phyloP scores from a whole-genome alignment of 2,888 invertebrate species.

The Dicycla oo region DNA sequence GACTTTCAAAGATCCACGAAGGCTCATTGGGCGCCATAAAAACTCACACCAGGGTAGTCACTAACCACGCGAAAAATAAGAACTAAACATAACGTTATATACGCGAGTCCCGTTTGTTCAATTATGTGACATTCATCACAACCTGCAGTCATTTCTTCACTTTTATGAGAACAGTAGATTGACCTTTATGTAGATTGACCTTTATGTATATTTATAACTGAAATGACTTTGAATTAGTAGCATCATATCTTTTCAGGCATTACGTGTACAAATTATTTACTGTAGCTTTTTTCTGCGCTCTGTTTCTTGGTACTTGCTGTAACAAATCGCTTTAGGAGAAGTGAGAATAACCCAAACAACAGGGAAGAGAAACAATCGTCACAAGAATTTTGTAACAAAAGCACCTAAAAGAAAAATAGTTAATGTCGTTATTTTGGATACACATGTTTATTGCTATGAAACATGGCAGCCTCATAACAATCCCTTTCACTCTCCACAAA shows the following conservation, averaged over 20 bases:
- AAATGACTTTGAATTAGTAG: neutral
- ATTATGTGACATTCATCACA: neutral
- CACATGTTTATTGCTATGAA: constrained; percentile 90
- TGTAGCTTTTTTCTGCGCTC: constrained; percentile 17
- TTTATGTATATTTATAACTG: neutral
- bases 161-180: neutral
- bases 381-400: constrained; percentile 69
- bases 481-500: constrained; percentile 90
- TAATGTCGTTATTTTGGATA: constrained; percentile 89
- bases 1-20: too few relatives aligned
- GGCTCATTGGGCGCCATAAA: too few relatives aligned
- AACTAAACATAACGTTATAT: neutral
- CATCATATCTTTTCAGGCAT: neutral
- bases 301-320: constrained; percentile 32
- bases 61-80: too few relatives aligned
- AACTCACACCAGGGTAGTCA: too few relatives aligned
- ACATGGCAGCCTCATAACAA: constrained; percentile 90
- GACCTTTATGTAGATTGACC: neutral
- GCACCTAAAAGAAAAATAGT: constrained; percentile 79
- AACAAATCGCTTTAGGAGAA: constrained; percentile 43
- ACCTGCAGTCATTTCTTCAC: neutral
- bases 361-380: constrained; percentile 77
- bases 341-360: constrained; percentile 61
- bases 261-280: constrained; percentile 17
- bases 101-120: neutral